Conservation (phyloP, 1,140 invertebrate species). For the Anadara kagoshimensis region DNA sequence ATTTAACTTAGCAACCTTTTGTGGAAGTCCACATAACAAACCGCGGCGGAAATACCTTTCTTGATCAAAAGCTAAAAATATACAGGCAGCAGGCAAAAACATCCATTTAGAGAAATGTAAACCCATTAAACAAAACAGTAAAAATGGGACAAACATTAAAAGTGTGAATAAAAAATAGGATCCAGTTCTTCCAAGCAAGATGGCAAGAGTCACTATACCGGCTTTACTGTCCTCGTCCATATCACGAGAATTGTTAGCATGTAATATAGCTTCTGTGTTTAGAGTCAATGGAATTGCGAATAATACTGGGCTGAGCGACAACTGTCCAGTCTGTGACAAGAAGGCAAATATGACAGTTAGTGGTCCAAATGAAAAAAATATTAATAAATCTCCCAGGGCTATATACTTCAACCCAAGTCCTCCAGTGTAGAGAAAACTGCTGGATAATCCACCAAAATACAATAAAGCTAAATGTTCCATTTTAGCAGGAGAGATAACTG, state of each 20-base stretch:
- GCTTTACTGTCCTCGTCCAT: slow-evolving; percentile 88
- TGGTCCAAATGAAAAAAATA: slow-evolving; percentile 94
- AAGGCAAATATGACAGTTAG: slow-evolving; percentile 96
- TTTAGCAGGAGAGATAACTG: slow-evolving; percentile 87
- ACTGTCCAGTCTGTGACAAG: slow-evolving; percentile 90
- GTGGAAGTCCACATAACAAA: slow-evolving; percentile 87
- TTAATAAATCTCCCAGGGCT: slow-evolving; percentile 90
- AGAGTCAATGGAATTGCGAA: slow-evolving; percentile 95
- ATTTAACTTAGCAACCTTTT: slow-evolving; percentile 92
- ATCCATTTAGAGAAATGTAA: slow-evolving; percentile 89
- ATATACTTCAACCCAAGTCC: slow-evolving; percentile 94
- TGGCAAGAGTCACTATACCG: slow-evolving; percentile 93
- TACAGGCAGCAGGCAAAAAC: slow-evolving; percentile 88
- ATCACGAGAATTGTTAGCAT: slow-evolving; percentile 95
- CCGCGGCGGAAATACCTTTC: slow-evolving; percentile 90
- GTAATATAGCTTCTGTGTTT: slow-evolving; percentile 95
- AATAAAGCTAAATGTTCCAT: slow-evolving; percentile 95
- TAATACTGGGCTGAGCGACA: slow-evolving; percentile 81
- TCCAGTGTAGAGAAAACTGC: slow-evolving; percentile 85
- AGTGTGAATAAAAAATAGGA: slow-evolving; percentile 94
- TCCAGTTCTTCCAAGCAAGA: slow-evolving; percentile 91
- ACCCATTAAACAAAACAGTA: slow-evolving; percentile 88
- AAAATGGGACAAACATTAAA: slow-evolving; percentile 93
- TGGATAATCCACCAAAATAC: slow-evolving; percentile 96
- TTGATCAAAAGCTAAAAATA: slow-evolving; percentile 90